phyloP scores from a whole-genome alignment of 2,113 vertebrate genomes.

The Ammodytes marinus region DNA sequence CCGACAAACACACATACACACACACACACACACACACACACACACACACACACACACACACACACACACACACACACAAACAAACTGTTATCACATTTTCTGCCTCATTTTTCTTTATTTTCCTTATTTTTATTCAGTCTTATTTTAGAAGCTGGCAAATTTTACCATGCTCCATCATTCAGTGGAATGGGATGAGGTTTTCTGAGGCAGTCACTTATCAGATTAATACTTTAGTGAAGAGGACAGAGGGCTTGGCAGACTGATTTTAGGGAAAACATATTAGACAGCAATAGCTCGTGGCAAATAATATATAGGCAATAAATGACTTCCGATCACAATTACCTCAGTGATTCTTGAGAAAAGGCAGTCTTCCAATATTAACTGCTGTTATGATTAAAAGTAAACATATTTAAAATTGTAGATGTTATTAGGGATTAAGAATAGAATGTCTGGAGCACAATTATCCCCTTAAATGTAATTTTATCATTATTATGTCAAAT shows the following conservation, averaged over 20 bases:
- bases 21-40: neutral
- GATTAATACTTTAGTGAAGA: slow-evolving; percentile 13
- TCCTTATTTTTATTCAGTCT: neutral
- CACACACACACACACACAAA: neutral
- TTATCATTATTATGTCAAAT: too few relatives aligned
- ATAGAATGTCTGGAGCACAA: too few relatives aligned
- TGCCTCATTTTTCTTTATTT: slow-evolving; percentile 29
- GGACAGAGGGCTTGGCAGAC: neutral
- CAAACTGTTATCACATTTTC: slow-evolving; percentile 48
- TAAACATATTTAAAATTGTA: too few relatives aligned
- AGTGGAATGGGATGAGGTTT: neutral
- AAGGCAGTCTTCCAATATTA: too few relatives aligned
- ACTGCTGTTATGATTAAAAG: too few relatives aligned
- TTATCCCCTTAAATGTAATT: too few relatives aligned
- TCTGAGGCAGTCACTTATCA: neutral
- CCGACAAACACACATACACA: slow-evolving; percentile 8
- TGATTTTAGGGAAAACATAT: slow-evolving; percentile 10
- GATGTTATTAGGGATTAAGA: too few relatives aligned
- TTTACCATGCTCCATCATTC: neutral
- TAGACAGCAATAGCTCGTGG: slow-evolving; percentile 4
- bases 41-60: neutral
- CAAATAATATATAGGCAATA: slow-evolving; percentile 16
- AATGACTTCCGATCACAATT: neutral
- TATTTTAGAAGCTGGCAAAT: slow-evolving; percentile 36
- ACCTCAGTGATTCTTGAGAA: neutral